A percentile compares a stretch with the other conserved stretches of the same genome.
These are phyloP conservation scores for Gallirallus australis DNA, from an alignment of 2,797 vertebrate species.

Conservation along the genomic window DNA sequence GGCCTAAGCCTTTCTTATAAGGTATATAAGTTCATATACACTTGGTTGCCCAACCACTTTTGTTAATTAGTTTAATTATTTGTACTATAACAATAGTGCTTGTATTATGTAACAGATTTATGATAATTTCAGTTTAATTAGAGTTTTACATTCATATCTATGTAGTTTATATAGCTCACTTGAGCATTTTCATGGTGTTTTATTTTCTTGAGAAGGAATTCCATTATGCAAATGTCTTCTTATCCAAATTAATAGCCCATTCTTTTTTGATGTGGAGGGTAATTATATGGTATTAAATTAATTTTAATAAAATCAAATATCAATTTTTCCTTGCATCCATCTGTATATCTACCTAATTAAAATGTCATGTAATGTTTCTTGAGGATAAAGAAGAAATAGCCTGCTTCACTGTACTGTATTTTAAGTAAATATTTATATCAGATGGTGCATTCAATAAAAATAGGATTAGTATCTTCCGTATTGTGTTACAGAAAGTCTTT, in stretches of 20 bases:
- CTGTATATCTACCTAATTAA: constrained; percentile 37
- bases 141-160: constrained; percentile 38
- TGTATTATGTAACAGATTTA: constrained; percentile 18
- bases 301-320: constrained; percentile 62
- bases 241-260: constrained; percentile 66
- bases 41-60: background rate
- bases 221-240: constrained; percentile 56
- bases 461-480: background rate
- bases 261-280: constrained; percentile 48
- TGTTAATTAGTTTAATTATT: background rate
- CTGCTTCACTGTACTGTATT: background rate
- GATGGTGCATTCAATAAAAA: background rate
- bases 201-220: constrained; percentile 45
- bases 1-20: background rate
- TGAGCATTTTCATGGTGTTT: constrained; percentile 39
- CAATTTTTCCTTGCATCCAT: background rate
- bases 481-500: background rate
- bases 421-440: constrained; percentile 15
- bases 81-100: background rate
- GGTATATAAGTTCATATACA: background rate
- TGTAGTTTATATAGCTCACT: background rate
- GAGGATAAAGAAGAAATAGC: background rate
- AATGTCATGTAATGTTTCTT: background rate
- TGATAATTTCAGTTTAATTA: constrained; percentile 49
- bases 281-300: constrained; percentile 49